phyloP scores from a whole-genome alignment of 1,140 invertebrate species.

The Hydropsyche tenuis region DNA sequence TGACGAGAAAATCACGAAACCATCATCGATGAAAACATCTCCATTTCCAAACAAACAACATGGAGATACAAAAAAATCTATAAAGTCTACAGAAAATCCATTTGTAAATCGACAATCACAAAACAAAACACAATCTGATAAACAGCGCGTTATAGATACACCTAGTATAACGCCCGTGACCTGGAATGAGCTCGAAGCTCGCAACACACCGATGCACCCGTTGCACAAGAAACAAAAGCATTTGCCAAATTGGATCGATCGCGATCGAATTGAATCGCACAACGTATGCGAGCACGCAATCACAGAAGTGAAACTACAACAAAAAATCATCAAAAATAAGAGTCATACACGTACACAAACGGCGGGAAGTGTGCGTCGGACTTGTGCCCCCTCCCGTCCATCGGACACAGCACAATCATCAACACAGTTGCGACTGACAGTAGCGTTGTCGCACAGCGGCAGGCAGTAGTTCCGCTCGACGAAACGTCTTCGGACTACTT shows the following conservation, averaged over 20 bases:
- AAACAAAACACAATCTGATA: not conserved
- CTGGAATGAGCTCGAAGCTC: conserved; percentile 35
- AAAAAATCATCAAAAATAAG: not conserved
- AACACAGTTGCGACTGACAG: conserved; percentile 23
- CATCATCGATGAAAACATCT: too few species aligned
- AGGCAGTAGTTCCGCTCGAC: not conserved
- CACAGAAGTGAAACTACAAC: too few species aligned
- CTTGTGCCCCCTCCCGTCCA: not conserved
- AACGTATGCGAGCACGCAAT: too few species aligned
- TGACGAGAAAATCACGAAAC: too few species aligned
- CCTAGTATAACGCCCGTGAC: conserved; percentile 18
- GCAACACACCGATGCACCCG: not conserved
- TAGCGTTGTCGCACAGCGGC: not conserved
- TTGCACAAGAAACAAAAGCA: conserved; percentile 13
- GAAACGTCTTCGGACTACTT: conserved; percentile 22
- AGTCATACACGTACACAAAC: not conserved
- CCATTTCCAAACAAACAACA: too few species aligned
- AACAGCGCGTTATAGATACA: not conserved
- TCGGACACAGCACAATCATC: not conserved
- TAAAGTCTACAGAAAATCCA: too few species aligned
- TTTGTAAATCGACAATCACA: not conserved
- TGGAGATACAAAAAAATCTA: too few species aligned
- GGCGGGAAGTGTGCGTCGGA: not conserved
- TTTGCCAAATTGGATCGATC: conserved; percentile 28
- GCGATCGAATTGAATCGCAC: not conserved